Conservation (phyloP, 2,888 invertebrate species). For the Cantharis nigra region DNA sequence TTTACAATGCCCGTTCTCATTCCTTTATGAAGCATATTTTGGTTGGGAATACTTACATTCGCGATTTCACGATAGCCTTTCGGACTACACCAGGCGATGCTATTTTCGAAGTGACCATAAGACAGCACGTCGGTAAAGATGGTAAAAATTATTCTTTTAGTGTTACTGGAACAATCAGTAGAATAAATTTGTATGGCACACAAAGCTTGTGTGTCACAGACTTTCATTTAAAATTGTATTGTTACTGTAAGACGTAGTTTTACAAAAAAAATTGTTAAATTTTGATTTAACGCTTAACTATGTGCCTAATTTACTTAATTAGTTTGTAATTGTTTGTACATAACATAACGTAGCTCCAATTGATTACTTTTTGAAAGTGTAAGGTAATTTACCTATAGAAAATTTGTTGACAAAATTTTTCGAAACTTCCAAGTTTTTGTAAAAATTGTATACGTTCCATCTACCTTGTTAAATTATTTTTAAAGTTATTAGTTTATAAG, state of each 20-base stretch:
- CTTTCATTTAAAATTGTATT: constrained; percentile 65
- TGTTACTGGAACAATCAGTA: constrained; percentile 74
- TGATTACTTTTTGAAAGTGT: background rate
- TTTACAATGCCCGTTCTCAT: constrained; percentile 72
- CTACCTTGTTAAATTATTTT: background rate
- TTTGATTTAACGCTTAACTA: background rate
- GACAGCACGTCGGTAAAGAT: constrained; percentile 44
- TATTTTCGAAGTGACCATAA: constrained; percentile 80
- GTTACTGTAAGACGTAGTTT: constrained; percentile 17
- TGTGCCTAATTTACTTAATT: background rate
- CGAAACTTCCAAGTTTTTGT: background rate
- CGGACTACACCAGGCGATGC: constrained; percentile 70
- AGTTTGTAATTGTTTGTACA: background rate
- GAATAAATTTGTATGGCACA: constrained; percentile 79
- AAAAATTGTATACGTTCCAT: background rate
- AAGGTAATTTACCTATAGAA: background rate
- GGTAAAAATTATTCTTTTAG: constrained; percentile 53
- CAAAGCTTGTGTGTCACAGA: constrained; percentile 80
- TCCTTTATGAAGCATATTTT: constrained; percentile 52
- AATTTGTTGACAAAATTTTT: background rate
- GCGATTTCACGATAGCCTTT: constrained; percentile 68
- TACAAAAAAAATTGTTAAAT: background rate
- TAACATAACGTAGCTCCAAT: background rate
- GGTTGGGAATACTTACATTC: constrained; percentile 56
- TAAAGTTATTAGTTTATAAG: background rate